These are phyloP conservation scores for Ormyrus rosae DNA, from an alignment of 2,888 invertebrate genomes.

Conservation along the genomic window DNA sequence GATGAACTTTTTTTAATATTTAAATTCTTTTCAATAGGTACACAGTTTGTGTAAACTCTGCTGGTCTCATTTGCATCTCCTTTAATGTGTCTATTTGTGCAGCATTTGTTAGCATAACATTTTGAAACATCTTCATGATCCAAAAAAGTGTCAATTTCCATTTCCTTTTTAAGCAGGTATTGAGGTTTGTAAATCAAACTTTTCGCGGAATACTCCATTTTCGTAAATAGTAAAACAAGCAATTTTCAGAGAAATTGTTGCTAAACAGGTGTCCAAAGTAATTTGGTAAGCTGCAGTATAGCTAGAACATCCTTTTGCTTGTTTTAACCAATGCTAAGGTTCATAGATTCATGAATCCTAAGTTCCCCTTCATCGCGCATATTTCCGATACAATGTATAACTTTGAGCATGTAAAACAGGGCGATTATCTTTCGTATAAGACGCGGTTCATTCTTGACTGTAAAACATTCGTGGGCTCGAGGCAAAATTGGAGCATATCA, in stretches of 20 bases:
- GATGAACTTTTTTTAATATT: background rate
- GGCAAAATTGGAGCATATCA: constrained; percentile 6
- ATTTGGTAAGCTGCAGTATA: background rate
- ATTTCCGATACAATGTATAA: background rate
- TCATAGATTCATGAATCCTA: background rate
- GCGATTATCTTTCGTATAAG: constrained; percentile 17
- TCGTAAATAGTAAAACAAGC: background rate
- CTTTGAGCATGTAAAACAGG: background rate
- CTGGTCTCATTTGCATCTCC: background rate
- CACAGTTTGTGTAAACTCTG: background rate
- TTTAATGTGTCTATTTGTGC: background rate
- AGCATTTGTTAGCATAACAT: background rate
- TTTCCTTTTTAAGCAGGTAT: background rate
- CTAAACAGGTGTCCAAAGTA: constrained; percentile 38
- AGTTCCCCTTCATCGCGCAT: constrained; percentile 3
- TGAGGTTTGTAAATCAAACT: no score
- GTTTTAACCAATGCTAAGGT: background rate
- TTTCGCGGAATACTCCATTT: constrained; percentile 9
- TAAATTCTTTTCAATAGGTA: background rate
- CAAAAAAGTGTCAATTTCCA: background rate
- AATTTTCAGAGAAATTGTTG: constrained; percentile 15
- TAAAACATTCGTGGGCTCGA: background rate
- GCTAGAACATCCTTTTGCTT: constrained; percentile 32
- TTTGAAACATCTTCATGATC: background rate
- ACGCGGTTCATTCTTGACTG: constrained; percentile 10